Base-by-base conservation (phyloP, 2,888 invertebrate species). In the Drosophila pegasa region DNA sequence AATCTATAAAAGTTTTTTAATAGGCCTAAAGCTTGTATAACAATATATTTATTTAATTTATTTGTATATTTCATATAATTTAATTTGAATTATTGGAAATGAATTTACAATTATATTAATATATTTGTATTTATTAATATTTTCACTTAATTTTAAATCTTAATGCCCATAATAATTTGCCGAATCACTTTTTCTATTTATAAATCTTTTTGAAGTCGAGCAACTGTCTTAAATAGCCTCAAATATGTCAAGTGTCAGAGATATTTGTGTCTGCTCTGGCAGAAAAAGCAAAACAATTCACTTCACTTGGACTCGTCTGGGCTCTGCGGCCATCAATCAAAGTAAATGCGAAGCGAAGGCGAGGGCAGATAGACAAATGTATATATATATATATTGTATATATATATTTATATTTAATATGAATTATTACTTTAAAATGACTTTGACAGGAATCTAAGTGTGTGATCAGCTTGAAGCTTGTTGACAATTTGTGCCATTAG, bases 401-500 rank as follows among this genome's bases (percentile, higher is more conserved):
- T 27, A 29, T 2, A 25, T 5, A 6, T 14, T 22, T 14, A 31
- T 25, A 31, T 22, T 55, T 29, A 29, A 57, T 40, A 33, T 33
- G 58, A 60, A 16, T 60, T 18, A 43, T 58, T 41, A 10, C 29
- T 31, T 18, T 31, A 16, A 12, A 38, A 51, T 27, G 9, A 51
- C 47, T 29, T 37, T 31, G 12, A 16, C 12, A 18, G 22, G 4
- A 20, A 33, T 43, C 43, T 25, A 27, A 43, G 31, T 35, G 10
- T 20, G 33, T 16, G 50, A 50, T 50, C 22, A 27, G 20, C 43
- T 33, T 25, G 10, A 41, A 27, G 43, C 57, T 59, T 43, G 59
- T 35, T 51, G 37, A n/a, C 50, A 40, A 82, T 38, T 62, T 55
- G 37, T 60, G 54, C 37, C 71, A 73, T 64, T 60, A 62, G 31